Evolutionary conservation across 2,113 vertebrate genomes (phyloP).

Genomic region (Hypocryptadius cinnamomeus): DNA sequence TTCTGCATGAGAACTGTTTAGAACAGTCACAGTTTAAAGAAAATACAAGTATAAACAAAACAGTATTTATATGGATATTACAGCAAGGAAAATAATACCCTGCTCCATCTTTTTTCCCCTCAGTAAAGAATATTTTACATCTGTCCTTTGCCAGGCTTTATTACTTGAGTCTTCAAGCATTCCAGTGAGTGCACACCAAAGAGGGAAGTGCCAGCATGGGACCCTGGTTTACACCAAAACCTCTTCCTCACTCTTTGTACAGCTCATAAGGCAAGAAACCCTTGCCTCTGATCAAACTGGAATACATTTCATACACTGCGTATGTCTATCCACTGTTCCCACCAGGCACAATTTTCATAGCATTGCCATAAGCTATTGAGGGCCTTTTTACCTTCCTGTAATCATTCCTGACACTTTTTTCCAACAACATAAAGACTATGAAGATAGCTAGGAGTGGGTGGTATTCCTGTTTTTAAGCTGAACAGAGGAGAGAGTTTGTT

Average conservation of each 20-base stretch:
- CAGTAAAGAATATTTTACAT: not conserved
- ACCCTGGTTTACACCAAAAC: not conserved
- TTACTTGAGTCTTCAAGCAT: not conserved
- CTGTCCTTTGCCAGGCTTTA: not conserved
- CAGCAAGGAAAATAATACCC: not conserved
- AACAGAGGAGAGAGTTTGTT: not conserved
- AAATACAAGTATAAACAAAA: not conserved
- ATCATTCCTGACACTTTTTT: conserved; percentile 42
- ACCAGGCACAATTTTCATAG: conserved; percentile 40
- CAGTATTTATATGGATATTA: not conserved
- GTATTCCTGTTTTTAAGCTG: conserved; percentile 10
- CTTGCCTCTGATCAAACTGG: conserved; percentile 18
- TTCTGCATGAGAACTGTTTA: not conserved
- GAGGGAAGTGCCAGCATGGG: not conserved
- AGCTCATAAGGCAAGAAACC: not conserved
- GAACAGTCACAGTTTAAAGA: not conserved
- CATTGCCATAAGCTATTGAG: conserved; percentile 43
- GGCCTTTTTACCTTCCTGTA: conserved; percentile 22
- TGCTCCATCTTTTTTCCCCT: not conserved
- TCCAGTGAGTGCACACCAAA: not conserved
- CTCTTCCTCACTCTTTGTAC: not conserved
- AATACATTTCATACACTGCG: not conserved
- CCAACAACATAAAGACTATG: conserved; percentile 11
- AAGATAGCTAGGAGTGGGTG: conserved; percentile 27
- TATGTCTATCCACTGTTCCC: not conserved